phyloP scores from a whole-genome alignment of 2,797 vertebrate species.

The Sebastes taczanowskii region DNA sequence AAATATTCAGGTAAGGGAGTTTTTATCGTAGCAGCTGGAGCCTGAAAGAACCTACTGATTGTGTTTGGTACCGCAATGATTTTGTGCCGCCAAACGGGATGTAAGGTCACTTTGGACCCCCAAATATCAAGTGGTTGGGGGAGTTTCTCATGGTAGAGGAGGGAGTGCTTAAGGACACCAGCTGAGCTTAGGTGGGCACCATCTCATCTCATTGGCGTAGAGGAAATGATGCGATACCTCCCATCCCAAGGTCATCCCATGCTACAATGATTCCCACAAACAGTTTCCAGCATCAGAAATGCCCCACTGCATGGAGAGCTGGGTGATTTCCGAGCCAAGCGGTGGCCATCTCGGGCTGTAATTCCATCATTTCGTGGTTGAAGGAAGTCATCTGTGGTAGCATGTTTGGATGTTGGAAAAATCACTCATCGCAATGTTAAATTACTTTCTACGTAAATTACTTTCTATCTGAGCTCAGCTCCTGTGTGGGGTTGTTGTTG shows the following conservation, averaged over 20 bases:
- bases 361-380: constrained; percentile 61
- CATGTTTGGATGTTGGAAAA: constrained; percentile 47
- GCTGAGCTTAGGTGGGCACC: constrained; percentile 67
- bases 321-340: constrained; percentile 55
- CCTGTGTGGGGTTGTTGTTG: background rate
- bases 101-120: constrained; percentile 48
- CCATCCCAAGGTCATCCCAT: constrained; percentile 79
- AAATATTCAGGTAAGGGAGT: constrained; percentile 34
- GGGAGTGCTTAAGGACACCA: constrained; percentile 58
- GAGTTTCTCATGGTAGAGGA: constrained; percentile 42
- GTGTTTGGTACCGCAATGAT: constrained; percentile 18
- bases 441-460: constrained; percentile 27
- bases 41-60: constrained; percentile 29
- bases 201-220: constrained; percentile 61
- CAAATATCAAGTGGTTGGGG: constrained; percentile 43
- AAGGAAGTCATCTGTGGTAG: constrained; percentile 61
- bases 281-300: constrained; percentile 58
- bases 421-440: constrained; percentile 37
- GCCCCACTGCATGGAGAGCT: constrained; percentile 21
- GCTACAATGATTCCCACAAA: constrained; percentile 73
- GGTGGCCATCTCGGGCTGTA: constrained; percentile 44
- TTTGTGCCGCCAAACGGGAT: constrained; percentile 37
- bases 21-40: constrained; percentile 35
- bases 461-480: constrained; percentile 14
- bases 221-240: constrained; percentile 75